Evolutionary conservation across 2,113 vertebrate species (phyloP).

Genomic region (Ovis canadensis): DNA sequence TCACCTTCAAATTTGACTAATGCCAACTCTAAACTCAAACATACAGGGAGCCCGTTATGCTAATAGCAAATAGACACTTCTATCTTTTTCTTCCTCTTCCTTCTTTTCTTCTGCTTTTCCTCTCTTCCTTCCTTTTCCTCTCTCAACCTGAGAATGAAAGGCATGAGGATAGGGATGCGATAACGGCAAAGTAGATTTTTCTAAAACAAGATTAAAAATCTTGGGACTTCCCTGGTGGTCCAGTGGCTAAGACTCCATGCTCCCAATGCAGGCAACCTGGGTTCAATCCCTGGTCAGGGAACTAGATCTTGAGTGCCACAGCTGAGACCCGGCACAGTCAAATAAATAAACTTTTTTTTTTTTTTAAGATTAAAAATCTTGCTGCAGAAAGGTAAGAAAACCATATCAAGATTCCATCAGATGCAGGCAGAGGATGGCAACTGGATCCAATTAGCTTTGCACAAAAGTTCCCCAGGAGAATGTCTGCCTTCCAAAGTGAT

Average conservation of each 20-base stretch:
- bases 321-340: neutral
- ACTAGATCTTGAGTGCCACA: neutral
- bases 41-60: neutral
- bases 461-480: slow-evolving; percentile 32
- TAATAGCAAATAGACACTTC: neutral
- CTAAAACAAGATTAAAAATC: neutral
- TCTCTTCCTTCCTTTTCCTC: neutral
- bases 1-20: slow-evolving; percentile 18
- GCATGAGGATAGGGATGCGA: neutral
- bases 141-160: neutral
- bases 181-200: neutral
- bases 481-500: slow-evolving; percentile 56
- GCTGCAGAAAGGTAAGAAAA: slow-evolving; percentile 50
- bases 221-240: neutral
- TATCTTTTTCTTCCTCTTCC: neutral
- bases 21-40: neutral
- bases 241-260: neutral
- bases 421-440: slow-evolving; percentile 38
- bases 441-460: slow-evolving; percentile 66
- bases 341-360: neutral
- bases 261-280: neutral
- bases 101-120: neutral
- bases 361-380: neutral
- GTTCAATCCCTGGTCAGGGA: neutral
- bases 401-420: slow-evolving; percentile 25